Base-by-base conservation (phyloP, 2,888 invertebrate species). In the Leucoma salicis region DNA sequence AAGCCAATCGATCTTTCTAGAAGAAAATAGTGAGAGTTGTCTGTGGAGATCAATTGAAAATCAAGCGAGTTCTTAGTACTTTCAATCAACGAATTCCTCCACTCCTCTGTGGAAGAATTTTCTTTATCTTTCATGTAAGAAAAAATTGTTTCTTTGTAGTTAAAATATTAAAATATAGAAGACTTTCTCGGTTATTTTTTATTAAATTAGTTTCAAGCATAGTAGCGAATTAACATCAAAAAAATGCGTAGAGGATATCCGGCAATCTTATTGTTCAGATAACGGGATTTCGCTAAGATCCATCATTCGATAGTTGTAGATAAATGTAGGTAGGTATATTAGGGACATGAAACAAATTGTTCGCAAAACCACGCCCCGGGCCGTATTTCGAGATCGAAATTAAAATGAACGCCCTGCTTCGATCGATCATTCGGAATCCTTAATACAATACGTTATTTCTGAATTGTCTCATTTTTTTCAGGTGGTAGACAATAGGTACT, bases 351-450 rank as follows among this genome's bases (percentile, higher is more conserved):
- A 88, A 88, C 85, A 88, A 89, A 89, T 89, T 74, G 88, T 84
- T 81, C 80, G 63, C 63, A 49, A 69, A 68, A 77, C 88, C 88
- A 87, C 88, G 85, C 88, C 88, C 82, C 70, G 78, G 74, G 72
- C 73, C 60, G 78, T 77, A 81, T 82, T 82, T 81, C 76, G 68
- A 74, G 82, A 86, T 87, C 88, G 82, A 85, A 88, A 89, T 88
- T 87, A 86, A 88, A 86, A 88, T 75, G 81, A 79, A 84, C 88
- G 82, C 84, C 82, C 83, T 73, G 71, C 66, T 80, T 68, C 84
- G 75, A 89, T 89, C 88, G 88, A 88, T 89, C 88, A 89, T 85
- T 83, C 74, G 74, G 74, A 83, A 82, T 86, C 81, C 82, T 83
- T 84, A 82, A 84, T 86, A 86, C 82, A 80, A 85, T 77, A 72